Evolutionary conservation across 2,797 vertebrate genomes (phyloP).

Genomic region (Microtus obscurus): DNA sequence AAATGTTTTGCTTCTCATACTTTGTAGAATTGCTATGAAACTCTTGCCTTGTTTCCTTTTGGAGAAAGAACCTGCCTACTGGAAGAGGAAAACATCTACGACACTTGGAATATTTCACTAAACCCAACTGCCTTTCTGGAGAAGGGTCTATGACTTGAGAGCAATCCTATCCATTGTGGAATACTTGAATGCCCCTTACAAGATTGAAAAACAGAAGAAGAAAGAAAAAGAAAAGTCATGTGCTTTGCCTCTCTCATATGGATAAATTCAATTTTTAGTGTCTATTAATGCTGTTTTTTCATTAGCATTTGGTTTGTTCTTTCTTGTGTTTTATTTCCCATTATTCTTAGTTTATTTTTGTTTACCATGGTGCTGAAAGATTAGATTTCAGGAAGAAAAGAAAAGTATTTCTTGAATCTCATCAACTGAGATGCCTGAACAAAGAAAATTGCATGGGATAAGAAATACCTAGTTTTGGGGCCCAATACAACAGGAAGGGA

Average conservation of each 20-base stretch:
- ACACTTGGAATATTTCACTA: constrained; percentile 82
- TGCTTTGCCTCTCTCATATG: constrained; percentile 74
- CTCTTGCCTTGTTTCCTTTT: constrained; percentile 79
- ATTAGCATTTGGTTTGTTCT: constrained; percentile 82
- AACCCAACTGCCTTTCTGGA: constrained; percentile 80
- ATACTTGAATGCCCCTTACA: constrained; percentile 71
- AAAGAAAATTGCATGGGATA: constrained; percentile 71
- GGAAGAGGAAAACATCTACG: constrained; percentile 73
- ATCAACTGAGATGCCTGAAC: constrained; percentile 72
- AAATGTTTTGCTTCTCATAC: constrained; percentile 48
- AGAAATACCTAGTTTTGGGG: constrained; percentile 55
- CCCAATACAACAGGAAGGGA: neutral
- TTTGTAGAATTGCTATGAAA: constrained; percentile 55
- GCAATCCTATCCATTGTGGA: constrained; percentile 75
- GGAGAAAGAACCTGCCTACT: constrained; percentile 76
- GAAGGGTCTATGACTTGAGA: constrained; percentile 76
- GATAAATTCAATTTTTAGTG: constrained; percentile 83
- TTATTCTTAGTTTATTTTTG: constrained; percentile 82
- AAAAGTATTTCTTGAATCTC: constrained; percentile 81
- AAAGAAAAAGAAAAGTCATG: constrained; percentile 56
- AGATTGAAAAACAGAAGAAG: constrained; percentile 73
- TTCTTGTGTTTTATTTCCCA: constrained; percentile 82
- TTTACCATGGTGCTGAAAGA: constrained; percentile 78
- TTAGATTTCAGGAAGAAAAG: constrained; percentile 84
- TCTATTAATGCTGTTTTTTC: constrained; percentile 85